phyloP scores from a whole-genome alignment of 2,797 vertebrate genomes.

The Sebastes flavidus region DNA sequence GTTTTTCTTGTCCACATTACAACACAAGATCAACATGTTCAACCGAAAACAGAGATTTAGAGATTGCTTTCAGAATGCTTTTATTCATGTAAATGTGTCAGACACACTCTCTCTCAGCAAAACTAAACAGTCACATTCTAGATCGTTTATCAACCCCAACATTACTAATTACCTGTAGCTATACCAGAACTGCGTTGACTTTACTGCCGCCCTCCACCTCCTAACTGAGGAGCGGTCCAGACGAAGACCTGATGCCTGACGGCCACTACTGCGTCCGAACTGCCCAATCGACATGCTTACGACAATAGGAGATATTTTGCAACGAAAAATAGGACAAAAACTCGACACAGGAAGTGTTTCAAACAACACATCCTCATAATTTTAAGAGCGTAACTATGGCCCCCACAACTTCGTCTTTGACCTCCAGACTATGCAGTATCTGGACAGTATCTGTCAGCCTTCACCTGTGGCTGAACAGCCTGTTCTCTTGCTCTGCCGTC shows the following conservation, averaged over 20 bases:
- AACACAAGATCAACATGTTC: too few relatives aligned
- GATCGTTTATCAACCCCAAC: not conserved
- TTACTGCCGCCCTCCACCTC: not conserved
- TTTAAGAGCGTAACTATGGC: not conserved
- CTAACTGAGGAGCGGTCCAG: accelerated
- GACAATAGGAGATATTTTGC: not conserved
- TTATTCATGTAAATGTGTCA: not conserved
- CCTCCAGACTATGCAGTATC: conserved; percentile 1
- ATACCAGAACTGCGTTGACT: not conserved
- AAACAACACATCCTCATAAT: not conserved
- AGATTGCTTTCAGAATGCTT: not conserved
- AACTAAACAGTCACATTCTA: not conserved
- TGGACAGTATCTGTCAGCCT: conserved; percentile 39
- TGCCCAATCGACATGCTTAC: not conserved
- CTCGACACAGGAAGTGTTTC: not conserved
- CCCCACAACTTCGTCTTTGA: not conserved
- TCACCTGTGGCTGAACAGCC: conserved; percentile 50
- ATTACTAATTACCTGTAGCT: not conserved
- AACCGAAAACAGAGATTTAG: not conserved
- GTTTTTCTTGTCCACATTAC: too few relatives aligned
- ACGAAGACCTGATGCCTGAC: not conserved
- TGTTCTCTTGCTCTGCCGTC: conserved; percentile 39
- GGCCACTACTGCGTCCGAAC: not conserved
- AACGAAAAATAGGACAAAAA: not conserved
- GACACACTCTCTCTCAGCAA: not conserved